Percentiles rank a stretch among this genome's conserved stretches.
Evolutionary conservation across 2,113 vertebrate species (phyloP).

Genomic region (Chaenogobius annularis): DNA sequence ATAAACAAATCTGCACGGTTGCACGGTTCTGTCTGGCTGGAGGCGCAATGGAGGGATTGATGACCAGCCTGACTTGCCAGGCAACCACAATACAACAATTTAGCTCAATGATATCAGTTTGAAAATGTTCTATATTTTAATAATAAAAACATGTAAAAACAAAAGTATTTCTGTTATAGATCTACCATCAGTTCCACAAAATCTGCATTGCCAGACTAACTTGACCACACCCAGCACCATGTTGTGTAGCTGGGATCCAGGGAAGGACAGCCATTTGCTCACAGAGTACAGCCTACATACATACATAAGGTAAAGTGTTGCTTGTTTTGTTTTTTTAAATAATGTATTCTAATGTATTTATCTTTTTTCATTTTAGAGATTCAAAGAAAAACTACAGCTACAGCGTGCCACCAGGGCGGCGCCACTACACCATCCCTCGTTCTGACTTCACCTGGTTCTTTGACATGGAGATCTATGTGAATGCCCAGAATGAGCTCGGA

Average conservation of each 20-base stretch:
- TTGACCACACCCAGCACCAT: constrained; percentile 66
- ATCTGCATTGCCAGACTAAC: constrained; percentile 84
- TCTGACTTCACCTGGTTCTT: constrained; percentile 69
- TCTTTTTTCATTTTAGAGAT: constrained; percentile 48
- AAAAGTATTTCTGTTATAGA: constrained; percentile 66
- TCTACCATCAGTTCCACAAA: constrained; percentile 77
- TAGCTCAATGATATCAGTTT: not conserved
- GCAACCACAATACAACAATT: not conserved
- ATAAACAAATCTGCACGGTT: too few species aligned
- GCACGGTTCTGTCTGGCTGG: too few species aligned
- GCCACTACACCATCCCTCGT: constrained; percentile 76
- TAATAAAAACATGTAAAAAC: not conserved
- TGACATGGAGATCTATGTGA: constrained; percentile 81
- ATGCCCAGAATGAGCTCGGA: constrained; percentile 82
- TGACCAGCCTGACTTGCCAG: too few species aligned
- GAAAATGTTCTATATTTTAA: not conserved
- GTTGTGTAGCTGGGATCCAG: constrained; percentile 83
- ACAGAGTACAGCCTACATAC: constrained; percentile 77
- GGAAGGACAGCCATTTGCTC: constrained; percentile 67
- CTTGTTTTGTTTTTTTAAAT: not conserved
- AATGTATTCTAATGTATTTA: not conserved
- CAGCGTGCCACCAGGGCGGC: constrained; percentile 34
- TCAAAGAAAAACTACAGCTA: constrained; percentile 31
- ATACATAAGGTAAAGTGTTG: constrained; percentile 34
- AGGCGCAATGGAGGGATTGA: too few species aligned